Conservation (phyloP, 2,113 vertebrate species). For the Herpetotheres cachinnans region DNA sequence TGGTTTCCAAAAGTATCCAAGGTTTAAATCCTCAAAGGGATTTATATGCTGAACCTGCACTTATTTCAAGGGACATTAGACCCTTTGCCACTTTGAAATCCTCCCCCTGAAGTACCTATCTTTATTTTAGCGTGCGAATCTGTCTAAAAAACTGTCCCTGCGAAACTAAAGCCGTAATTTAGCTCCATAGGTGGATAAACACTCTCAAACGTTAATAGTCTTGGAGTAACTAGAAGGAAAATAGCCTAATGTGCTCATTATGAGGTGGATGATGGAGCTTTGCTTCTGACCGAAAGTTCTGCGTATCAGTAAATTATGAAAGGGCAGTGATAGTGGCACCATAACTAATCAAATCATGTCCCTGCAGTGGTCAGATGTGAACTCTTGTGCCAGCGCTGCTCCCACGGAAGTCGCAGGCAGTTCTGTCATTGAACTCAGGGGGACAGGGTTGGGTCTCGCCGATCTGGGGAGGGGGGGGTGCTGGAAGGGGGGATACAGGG, state of each 20-base stretch:
- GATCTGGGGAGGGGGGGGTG: rapidly evolving
- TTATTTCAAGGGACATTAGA: neutral
- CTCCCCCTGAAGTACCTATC: neutral
- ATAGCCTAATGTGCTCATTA: neutral
- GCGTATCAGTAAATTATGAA: neutral
- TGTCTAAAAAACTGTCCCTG: neutral
- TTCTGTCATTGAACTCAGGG: neutral
- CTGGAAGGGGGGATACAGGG: rapidly evolving
- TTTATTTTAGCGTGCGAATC: rapidly evolving
- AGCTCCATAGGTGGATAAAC: neutral
- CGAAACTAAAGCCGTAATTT: neutral
- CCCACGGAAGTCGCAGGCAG: neutral
- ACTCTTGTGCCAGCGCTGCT: neutral
- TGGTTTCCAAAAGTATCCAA: neutral
- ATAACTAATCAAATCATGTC: neutral
- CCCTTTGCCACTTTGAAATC: neutral
- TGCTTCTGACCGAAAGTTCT: neutral
- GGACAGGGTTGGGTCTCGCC: neutral
- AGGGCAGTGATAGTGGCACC: neutral
- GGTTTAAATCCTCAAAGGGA: neutral
- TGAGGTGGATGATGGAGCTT: neutral
- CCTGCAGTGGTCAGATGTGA: neutral
- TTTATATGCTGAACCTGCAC: neutral
- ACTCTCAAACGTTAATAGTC: neutral
- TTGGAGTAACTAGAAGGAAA: neutral